A percentile compares a stretch with the other conserved stretches of the same genome.
These are phyloP conservation scores for Pseudobourletiella spinata DNA, from an alignment of 1,140 invertebrate genomes.

Conservation along the genomic window DNA sequence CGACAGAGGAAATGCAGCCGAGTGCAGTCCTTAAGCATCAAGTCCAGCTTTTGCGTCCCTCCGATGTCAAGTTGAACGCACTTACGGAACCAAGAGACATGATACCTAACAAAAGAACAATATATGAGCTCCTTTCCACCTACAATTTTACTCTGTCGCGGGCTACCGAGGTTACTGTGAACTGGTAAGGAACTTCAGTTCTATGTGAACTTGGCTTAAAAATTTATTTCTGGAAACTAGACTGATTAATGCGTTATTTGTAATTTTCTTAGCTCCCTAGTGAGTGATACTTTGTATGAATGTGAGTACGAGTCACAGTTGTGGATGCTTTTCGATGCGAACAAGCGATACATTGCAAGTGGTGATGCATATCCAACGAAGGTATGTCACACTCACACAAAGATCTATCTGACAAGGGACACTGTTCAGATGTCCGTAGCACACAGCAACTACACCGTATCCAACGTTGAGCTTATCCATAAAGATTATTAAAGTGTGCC, in stretches of 20 bases:
- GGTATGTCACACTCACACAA: conserved; percentile 50
- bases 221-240: too few species aligned
- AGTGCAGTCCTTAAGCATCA: conserved; percentile 62
- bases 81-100: conserved; percentile 62
- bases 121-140: conserved; percentile 77
- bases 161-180: conserved; percentile 68
- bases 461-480: too few species aligned
- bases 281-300: conserved; percentile 85
- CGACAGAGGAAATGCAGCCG: conserved; percentile 71
- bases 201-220: not conserved
- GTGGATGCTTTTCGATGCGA: conserved; percentile 91
- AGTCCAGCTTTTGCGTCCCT: conserved; percentile 63
- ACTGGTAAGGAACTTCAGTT: conserved; percentile 43
- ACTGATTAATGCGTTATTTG: too few species aligned
- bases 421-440: too few species aligned
- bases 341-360: conserved; percentile 72
- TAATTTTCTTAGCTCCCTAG: conserved; percentile 52
- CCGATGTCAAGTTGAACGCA: conserved; percentile 39
- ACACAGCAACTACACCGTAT: too few species aligned
- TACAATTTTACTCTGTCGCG: conserved; percentile 79
- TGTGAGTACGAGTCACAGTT: conserved; percentile 90
- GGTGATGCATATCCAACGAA: conserved; percentile 84
- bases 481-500: too few species aligned
- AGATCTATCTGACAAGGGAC: too few species aligned
- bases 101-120: conserved; percentile 73